phyloP scores from a whole-genome alignment of 2,113 vertebrate genomes.

The Boleophthalmus pectinirostris region DNA sequence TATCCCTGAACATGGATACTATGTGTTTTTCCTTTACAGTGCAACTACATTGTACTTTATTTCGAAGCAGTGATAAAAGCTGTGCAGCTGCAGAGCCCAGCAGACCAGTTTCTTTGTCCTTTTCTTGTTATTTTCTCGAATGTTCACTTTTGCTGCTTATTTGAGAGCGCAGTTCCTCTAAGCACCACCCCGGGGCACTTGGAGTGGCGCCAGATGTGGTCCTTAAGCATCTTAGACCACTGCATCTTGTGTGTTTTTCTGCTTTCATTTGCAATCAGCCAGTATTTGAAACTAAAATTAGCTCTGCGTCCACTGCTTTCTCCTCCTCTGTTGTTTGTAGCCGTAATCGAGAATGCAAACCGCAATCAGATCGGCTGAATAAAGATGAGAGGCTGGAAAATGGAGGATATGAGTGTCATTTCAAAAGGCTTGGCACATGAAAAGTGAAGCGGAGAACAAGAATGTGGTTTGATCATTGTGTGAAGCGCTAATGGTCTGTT shows the following conservation, averaged over 20 bases:
- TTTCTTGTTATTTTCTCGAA: conserved; percentile 22
- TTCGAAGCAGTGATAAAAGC: conserved; percentile 51
- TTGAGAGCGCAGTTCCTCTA: conserved; percentile 44
- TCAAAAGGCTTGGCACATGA: conserved; percentile 38
- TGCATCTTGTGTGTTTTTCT: conserved; percentile 30
- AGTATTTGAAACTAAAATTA: conserved; percentile 56
- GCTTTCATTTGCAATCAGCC: conserved; percentile 58
- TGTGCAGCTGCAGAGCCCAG: conserved; percentile 59
- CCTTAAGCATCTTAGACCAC: conserved; percentile 39
- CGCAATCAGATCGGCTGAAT: conserved; percentile 63
- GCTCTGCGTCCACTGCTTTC: conserved; percentile 6
- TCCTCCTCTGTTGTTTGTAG: conserved; percentile 11
- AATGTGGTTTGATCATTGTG: conserved; percentile 36
- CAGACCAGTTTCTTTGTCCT: conserved; percentile 46
- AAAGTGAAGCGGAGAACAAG: conserved; percentile 41
- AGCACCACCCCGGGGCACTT: conserved; percentile 54
- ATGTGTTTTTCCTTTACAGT: not conserved
- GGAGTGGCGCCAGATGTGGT: conserved; percentile 71
- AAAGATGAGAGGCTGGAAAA: conserved; percentile 59
- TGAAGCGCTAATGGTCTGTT: conserved; percentile 42
- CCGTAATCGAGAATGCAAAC: conserved; percentile 59
- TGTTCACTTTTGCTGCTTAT: conserved; percentile 38
- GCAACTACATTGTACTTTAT: conserved; percentile 7
- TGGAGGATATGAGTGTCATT: conserved; percentile 48
- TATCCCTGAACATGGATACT: not conserved